Evolutionary conservation across 2,888 invertebrate genomes (phyloP).

Genomic region (Drosophila helvetica): DNA sequence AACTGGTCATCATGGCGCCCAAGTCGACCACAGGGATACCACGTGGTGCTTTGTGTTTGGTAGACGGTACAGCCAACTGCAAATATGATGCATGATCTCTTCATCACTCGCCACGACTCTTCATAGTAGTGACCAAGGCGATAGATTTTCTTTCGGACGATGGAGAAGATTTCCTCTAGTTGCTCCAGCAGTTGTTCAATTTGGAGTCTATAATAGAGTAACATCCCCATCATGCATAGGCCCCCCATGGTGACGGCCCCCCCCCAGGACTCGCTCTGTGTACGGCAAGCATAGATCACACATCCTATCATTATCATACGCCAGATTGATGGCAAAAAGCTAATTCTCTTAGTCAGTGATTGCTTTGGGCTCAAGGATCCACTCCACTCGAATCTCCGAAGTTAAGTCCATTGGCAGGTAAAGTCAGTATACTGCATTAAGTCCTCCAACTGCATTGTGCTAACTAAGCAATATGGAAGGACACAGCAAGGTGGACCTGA

Average conservation of each 20-base stretch:
- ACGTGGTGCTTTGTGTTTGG: conserved; percentile 10
- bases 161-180: conserved; percentile 7
- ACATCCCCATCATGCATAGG: conserved; percentile 9
- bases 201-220: not conserved
- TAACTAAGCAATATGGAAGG: too few relatives aligned
- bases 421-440: conserved; percentile 18
- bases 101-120: not conserved
- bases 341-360: not conserved
- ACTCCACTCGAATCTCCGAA: conserved; percentile 8
- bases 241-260: not conserved
- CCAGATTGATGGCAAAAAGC: not conserved
- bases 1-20: not conserved
- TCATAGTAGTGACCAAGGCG: not conserved
- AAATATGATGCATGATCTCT: not conserved
- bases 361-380: not conserved
- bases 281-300: conserved; percentile 1
- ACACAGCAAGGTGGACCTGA: too few relatives aligned
- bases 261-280: not conserved
- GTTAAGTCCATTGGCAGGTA: not conserved
- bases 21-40: conserved; percentile 12
- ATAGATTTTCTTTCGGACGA: not conserved
- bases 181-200: conserved; percentile 3
- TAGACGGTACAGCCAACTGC: not conserved
- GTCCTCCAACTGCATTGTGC: too few relatives aligned
- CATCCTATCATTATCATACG: conserved; percentile 9